Evolutionary conservation across 2,113 vertebrate genomes (phyloP).

Genomic region (Gymnorhina tibicen): DNA sequence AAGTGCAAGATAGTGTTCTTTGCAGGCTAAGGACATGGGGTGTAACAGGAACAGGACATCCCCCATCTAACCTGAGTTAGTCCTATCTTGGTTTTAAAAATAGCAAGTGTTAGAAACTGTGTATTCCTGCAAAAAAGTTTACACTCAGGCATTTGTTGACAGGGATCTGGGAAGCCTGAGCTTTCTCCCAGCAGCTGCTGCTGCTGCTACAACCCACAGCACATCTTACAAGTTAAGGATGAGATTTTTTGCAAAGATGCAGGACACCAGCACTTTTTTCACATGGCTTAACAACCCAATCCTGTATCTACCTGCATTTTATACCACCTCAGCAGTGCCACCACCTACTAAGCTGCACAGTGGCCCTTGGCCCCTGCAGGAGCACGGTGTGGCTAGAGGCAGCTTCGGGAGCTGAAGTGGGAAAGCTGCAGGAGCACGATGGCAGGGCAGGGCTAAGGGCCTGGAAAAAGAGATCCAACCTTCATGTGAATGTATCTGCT

Average conservation of each 20-base stretch:
- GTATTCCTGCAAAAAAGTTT: neutral
- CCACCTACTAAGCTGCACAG: neutral
- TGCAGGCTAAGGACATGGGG: neutral
- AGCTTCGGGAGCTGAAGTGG: neutral
- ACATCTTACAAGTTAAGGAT: neutral
- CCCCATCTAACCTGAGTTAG: neutral
- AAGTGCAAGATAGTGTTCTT: neutral
- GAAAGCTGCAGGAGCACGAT: neutral
- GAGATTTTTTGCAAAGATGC: neutral
- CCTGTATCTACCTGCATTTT: neutral
- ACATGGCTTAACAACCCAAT: neutral
- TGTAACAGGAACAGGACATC: neutral
- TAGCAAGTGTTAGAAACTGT: neutral
- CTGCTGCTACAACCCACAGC: neutral
- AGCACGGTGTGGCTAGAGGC: neutral
- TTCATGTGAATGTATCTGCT: neutral
- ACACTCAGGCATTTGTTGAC: rapidly evolving
- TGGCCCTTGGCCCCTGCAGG: neutral
- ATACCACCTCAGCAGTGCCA: neutral
- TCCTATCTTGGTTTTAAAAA: neutral
- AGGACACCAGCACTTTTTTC: neutral
- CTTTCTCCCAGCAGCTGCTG: rapidly evolving
- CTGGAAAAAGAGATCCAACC: neutral
- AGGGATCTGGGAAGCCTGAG: neutral
- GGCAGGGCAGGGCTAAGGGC: neutral